These are phyloP conservation scores for Sminthurides bifidus DNA, from an alignment of 1,140 invertebrate species.

Conservation along the genomic window DNA sequence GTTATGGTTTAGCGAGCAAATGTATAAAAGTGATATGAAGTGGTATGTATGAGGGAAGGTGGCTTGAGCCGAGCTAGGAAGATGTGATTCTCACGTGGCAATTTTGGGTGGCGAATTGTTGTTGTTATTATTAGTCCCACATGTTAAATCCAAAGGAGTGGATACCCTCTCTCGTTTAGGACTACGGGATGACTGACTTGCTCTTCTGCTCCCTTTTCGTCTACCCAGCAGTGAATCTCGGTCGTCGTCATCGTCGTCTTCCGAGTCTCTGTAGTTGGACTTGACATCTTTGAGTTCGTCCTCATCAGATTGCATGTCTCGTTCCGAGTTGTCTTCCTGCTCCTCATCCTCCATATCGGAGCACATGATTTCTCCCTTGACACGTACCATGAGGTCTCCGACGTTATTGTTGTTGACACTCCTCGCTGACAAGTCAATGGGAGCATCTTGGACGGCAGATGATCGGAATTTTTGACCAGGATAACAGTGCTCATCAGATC, in stretches of 20 bases:
- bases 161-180: slow-evolving; percentile 24
- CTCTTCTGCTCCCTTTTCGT: background rate
- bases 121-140: slow-evolving; percentile 16
- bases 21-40: background rate
- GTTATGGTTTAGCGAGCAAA: background rate
- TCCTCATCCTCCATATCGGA: slow-evolving; percentile 10
- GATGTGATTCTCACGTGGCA: slow-evolving; percentile 19
- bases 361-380: slow-evolving; percentile 5
- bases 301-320: background rate
- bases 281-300: slow-evolving; percentile 3
- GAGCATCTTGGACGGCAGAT: slow-evolving; percentile 22
- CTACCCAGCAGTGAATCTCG: background rate
- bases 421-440: slow-evolving; percentile 30
- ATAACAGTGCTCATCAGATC: slow-evolving; percentile 24
- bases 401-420: slow-evolving; percentile 15
- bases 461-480: slow-evolving; percentile 11
- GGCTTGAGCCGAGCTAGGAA: too few species aligned
- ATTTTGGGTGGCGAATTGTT: slow-evolving; percentile 22
- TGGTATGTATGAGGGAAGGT: background rate
- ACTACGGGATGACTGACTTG: slow-evolving; percentile 18
- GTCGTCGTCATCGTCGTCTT: slow-evolving; percentile 25
- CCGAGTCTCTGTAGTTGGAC: slow-evolving; percentile 18
- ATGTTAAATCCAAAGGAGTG: slow-evolving; percentile 28
- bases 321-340: slow-evolving; percentile 6
- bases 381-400: background rate